A percentile compares a stretch with the other conserved stretches of the same genome.
Conservation (phyloP, 2,888 invertebrate genomes). For the Hymenopus coronatus region DNA sequence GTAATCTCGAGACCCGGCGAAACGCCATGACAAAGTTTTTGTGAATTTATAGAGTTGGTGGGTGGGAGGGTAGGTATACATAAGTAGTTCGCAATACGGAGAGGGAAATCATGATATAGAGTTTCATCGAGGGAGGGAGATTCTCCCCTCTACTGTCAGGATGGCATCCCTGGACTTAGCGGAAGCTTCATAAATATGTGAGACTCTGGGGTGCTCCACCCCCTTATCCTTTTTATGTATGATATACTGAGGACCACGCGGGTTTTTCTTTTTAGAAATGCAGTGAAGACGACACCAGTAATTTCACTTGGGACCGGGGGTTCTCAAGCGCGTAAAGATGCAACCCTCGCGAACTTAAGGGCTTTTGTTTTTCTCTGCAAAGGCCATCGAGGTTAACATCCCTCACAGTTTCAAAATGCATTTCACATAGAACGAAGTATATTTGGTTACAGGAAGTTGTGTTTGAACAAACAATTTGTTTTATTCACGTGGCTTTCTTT, state of each 20-base stretch:
- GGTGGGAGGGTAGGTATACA: neutral
- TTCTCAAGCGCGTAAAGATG: neutral
- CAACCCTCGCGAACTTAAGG: neutral
- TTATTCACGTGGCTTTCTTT: too few relatives aligned
- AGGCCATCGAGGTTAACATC: too few relatives aligned
- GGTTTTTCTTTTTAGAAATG: neutral
- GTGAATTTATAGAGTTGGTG: neutral
- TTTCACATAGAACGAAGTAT: too few relatives aligned
- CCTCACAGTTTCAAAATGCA: too few relatives aligned
- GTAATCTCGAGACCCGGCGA: neutral
- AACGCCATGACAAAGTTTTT: neutral
- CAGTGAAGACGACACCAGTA: neutral
- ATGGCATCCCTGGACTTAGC: neutral
- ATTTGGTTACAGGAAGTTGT: too few relatives aligned
- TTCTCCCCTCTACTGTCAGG: neutral
- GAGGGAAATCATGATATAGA: neutral
- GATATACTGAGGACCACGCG: neutral
- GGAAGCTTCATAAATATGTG: neutral
- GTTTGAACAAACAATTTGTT: too few relatives aligned
- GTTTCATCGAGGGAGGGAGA: neutral
- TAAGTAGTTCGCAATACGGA: neutral
- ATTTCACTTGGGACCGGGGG: neutral
- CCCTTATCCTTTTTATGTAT: neutral
- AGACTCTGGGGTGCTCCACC: neutral
- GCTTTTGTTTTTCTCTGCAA: neutral